Percentiles rank a stretch among this genome's conserved stretches.
These are phyloP conservation scores for Ischnus inquisitorius DNA, from an alignment of 2,888 invertebrate species.

Conservation along the genomic window DNA sequence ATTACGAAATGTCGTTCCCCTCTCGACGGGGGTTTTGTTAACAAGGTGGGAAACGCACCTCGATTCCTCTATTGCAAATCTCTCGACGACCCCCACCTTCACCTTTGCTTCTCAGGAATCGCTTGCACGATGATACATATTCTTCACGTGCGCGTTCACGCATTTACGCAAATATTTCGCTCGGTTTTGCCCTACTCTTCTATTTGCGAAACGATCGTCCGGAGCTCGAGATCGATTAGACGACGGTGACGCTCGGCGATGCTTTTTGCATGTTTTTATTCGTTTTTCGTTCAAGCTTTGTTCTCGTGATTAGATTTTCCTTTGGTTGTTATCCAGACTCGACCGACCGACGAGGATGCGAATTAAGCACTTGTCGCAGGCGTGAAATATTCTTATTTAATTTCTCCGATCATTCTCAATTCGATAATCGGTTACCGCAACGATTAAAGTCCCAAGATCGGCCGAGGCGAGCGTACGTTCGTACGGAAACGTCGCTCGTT, in stretches of 20 bases:
- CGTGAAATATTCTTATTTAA: background rate
- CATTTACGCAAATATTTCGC: constrained; percentile 10
- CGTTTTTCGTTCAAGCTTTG: background rate
- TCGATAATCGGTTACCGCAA: background rate
- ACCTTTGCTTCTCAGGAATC: constrained; percentile 71
- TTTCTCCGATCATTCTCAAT: background rate
- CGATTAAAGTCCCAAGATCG: constrained; percentile 9
- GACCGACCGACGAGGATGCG: background rate
- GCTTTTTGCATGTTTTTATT: background rate
- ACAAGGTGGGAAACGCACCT: constrained; percentile 74
- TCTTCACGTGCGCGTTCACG: constrained; percentile 22
- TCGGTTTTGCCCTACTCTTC: constrained; percentile 9
- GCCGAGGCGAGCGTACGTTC: too few species aligned
- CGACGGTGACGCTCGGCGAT: constrained; percentile 8
- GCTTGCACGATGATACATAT: constrained; percentile 11
- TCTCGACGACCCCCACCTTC: constrained; percentile 69
- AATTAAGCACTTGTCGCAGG: constrained; percentile 1
- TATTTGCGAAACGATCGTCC: constrained; percentile 22
- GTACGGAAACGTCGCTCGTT: constrained; percentile 22
- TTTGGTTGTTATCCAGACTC: background rate
- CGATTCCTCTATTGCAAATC: constrained; percentile 65
- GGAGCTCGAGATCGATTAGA: constrained; percentile 41
- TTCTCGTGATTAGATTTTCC: background rate
- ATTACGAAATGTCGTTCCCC: constrained; percentile 73
- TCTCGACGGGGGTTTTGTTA: constrained; percentile 43